Conservation (phyloP, 2,113 vertebrate species). For the Marmota flaviventris region DNA sequence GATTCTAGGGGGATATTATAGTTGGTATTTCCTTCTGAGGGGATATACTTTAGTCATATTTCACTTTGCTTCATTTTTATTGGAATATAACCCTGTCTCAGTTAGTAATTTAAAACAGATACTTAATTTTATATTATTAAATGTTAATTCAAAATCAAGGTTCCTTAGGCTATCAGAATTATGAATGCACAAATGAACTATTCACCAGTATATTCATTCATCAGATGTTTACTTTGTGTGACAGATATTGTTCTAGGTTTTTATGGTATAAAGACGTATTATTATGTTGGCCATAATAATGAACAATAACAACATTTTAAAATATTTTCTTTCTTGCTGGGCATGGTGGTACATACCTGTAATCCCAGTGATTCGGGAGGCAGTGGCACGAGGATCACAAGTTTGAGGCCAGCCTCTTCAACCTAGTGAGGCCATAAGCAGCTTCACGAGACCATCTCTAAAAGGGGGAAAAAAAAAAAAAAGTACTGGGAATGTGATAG, state of each 20-base stretch:
- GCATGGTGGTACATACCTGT: too few species aligned
- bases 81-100: background rate
- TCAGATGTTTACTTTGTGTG: background rate
- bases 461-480: too few species aligned
- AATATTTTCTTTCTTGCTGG: background rate
- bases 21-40: background rate
- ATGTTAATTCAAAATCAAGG: constrained; percentile 1
- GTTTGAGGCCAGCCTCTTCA: too few species aligned
- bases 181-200: background rate
- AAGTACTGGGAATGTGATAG: too few species aligned
- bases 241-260: background rate
- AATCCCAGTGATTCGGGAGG: too few species aligned
- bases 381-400: too few species aligned
- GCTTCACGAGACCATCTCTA: too few species aligned
- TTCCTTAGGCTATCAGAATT: constrained; percentile 9
- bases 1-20: background rate
- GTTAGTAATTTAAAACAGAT: constrained; percentile 28
- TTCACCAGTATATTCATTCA: background rate
- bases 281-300: background rate
- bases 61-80: constrained; percentile 19
- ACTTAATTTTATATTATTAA: constrained; percentile 2
- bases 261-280: background rate
- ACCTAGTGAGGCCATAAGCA: too few species aligned
- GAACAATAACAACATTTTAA: background rate
- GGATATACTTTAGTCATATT: background rate